Conservation (phyloP, 2,888 invertebrate species). For the Cynaeus angustus region DNA sequence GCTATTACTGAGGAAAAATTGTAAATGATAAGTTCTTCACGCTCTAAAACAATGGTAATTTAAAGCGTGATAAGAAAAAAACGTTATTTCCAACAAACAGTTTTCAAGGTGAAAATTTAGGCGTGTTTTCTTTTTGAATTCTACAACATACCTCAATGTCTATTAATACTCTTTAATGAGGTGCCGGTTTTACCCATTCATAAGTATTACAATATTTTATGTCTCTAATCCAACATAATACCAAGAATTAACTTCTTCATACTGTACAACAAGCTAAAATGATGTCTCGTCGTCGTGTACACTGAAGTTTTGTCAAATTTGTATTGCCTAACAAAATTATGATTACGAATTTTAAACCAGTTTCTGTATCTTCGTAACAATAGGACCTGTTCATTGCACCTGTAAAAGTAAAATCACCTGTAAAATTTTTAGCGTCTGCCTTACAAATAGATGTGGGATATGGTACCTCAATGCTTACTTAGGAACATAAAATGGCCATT, state of each 20-base stretch:
- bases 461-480: conserved; percentile 30
- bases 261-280: too few relatives aligned
- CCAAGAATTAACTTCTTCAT: background rate
- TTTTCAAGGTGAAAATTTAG: conserved; percentile 30
- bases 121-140: too few relatives aligned
- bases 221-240: background rate
- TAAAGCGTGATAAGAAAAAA: conserved; percentile 23
- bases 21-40: conserved; percentile 27
- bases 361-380: background rate
- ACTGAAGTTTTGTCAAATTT: background rate
- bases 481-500: conserved; percentile 38
- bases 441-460: conserved; percentile 31
- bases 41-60: conserved; percentile 31
- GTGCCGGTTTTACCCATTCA: background rate
- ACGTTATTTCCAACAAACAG: conserved; percentile 37
- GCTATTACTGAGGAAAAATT: conserved; percentile 5
- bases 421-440: conserved; percentile 23
- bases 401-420: conserved; percentile 21
- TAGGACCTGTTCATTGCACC: background rate
- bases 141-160: too few relatives aligned
- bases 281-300: too few relatives aligned
- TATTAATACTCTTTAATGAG: too few relatives aligned
- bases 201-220: background rate
- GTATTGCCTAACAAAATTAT: too few relatives aligned
- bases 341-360: too few relatives aligned